Conservation (phyloP, 2,888 invertebrate species). For the Parascotia fuliginaria region DNA sequence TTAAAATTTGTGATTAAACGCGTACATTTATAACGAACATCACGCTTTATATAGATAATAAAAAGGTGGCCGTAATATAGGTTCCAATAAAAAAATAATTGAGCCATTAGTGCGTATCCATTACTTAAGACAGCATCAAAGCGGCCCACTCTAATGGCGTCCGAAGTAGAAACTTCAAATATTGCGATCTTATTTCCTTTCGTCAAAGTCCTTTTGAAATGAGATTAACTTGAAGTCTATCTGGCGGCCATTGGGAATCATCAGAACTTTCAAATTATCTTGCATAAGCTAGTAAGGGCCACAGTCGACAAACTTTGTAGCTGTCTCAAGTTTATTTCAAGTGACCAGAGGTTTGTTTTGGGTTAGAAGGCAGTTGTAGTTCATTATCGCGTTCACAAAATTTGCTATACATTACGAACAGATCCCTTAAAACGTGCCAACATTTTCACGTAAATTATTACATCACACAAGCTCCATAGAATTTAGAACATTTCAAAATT, state of each 20-base stretch:
- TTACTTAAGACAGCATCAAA: conserved; percentile 28
- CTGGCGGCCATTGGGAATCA: conserved; percentile 29
- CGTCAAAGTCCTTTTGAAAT: conserved; percentile 37
- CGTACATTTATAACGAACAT: no score
- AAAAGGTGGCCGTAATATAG: neutral
- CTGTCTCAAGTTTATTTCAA: neutral
- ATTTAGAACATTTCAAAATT: conserved; percentile 4
- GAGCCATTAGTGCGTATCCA: conserved; percentile 10
- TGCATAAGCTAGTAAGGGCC: conserved; percentile 13
- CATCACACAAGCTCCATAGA: neutral
- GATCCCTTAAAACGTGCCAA: neutral
- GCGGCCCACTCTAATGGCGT: conserved; percentile 30
- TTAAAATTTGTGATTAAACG: no score
- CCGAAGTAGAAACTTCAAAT: conserved; percentile 37
- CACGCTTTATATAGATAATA: neutral
- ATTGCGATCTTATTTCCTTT: conserved; percentile 46
- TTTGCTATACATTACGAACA: neutral
- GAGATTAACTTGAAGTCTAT: conserved; percentile 39
- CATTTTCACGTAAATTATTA: neutral
- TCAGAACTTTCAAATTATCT: conserved; percentile 41
- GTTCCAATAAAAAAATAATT: neutral
- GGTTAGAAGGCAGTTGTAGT: neutral
- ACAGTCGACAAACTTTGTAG: conserved; percentile 2
- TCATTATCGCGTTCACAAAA: neutral
- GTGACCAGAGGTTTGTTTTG: neutral